Evolutionary conservation across 2,888 invertebrate species (phyloP).

Genomic region (Drosophila buzzatii): DNA sequence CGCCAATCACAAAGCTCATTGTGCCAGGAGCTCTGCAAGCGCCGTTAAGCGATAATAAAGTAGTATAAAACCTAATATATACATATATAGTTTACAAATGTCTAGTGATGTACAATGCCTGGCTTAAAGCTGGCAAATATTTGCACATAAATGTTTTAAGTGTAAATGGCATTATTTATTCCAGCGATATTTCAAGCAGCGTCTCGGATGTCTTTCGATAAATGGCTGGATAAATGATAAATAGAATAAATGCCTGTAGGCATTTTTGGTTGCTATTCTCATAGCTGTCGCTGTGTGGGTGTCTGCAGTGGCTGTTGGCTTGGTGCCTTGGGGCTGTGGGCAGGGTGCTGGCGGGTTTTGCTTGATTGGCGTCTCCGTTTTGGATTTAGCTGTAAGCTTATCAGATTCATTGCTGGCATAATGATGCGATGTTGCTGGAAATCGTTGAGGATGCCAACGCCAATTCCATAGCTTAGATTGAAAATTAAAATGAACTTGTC

Average conservation of each 20-base stretch:
- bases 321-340: neutral
- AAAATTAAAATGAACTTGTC: conserved; percentile 59
- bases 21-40: conserved; percentile 5
- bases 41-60: conserved; percentile 17
- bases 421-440: conserved; percentile 56
- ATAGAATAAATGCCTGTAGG: conserved; percentile 75
- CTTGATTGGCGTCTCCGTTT: conserved; percentile 59
- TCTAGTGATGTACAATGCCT: neutral
- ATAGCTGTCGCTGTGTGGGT: conserved; percentile 29
- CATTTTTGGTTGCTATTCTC: conserved; percentile 64
- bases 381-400: conserved; percentile 76
- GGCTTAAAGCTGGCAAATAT: conserved; percentile 57
- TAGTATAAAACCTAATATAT: neutral
- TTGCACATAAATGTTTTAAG: conserved; percentile 68
- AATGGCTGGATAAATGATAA: conserved; percentile 81
- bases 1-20: conserved; percentile 43
- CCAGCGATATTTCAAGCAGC: conserved; percentile 57
- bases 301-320: neutral
- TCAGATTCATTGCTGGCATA: conserved; percentile 77
- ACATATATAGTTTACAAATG: neutral
- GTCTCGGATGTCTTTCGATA: conserved; percentile 73
- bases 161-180: conserved; percentile 72
- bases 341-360: neutral
- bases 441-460: conserved; percentile 28
- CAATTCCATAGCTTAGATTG: conserved; percentile 42